Evolutionary conservation across 2,888 invertebrate genomes (phyloP).

Genomic region (Bedellia somnulentella): DNA sequence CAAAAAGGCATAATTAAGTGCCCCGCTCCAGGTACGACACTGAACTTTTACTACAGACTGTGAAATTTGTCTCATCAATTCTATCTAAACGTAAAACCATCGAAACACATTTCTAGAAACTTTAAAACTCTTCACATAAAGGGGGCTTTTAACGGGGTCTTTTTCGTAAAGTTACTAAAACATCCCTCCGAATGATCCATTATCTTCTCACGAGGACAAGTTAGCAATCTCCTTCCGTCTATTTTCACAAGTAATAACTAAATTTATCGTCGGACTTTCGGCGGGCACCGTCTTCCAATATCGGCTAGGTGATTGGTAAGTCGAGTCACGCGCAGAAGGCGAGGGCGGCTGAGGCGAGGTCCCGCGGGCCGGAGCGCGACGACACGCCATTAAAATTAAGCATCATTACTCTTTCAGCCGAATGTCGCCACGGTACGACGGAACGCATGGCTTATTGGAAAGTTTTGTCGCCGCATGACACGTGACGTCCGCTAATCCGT

Average conservation of each 20-base stretch:
- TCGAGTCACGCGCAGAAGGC: constrained; percentile 30
- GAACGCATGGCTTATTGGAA: constrained; percentile 44
- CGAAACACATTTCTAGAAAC: constrained; percentile 27
- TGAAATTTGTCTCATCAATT: constrained; percentile 28
- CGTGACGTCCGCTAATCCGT: constrained; percentile 41
- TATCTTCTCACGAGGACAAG: constrained; percentile 57
- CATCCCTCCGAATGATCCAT: constrained; percentile 55
- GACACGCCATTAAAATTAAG: constrained; percentile 60
- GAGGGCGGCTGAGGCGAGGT: constrained; percentile 15
- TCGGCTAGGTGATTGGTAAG: constrained; percentile 29
- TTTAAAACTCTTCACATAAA: constrained; percentile 52
- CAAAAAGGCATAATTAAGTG: constrained; percentile 1
- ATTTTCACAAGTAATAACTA: constrained; percentile 62
- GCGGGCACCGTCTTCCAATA: constrained; percentile 42
- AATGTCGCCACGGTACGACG: constrained; percentile 32
- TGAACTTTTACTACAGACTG: constrained; percentile 8
- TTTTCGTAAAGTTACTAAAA: constrained; percentile 51
- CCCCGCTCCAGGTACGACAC: constrained; percentile 1
- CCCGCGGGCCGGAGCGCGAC: constrained; percentile 19
- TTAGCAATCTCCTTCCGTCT: constrained; percentile 59
- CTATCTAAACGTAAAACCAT: constrained; percentile 29
- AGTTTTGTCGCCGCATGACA: constrained; percentile 32
- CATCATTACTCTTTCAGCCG: constrained; percentile 58
- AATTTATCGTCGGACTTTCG: constrained; percentile 59
- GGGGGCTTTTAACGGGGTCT: constrained; percentile 48